Base-by-base conservation (phyloP, 1,140 invertebrate species). In the Drosophila melanogaster region DNA sequence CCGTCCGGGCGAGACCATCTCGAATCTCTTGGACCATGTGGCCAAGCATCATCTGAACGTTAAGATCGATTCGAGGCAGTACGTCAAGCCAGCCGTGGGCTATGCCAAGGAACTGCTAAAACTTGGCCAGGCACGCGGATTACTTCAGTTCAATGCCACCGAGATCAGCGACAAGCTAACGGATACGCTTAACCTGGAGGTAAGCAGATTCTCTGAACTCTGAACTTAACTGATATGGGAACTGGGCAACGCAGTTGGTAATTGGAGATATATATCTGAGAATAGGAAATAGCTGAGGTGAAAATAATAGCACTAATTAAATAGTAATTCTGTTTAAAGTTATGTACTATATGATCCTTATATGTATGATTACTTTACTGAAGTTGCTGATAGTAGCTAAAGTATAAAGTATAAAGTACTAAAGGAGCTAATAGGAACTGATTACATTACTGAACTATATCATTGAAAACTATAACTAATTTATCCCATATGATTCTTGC, bases 131-230 rank as follows among this genome's bases (percentile, higher is more conserved):
- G 92, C 94, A 35, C 94, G 95, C 65, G 94, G 95, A 8, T 93
- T 95, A 46, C 92, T 94, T 26, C 86, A 92, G 75, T 92, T 92
- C 58, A 92, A 93, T 94, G 83, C 94, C 35, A 93, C 94, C 84
- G 95, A 95, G 71, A 92, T 97, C 0, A 96, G 95, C n/a, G 94
- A 95, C 81, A 95, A 95, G 89, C 81, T 97, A 22, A 96, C 95
- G 17, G 95, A 97, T 67, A 95, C 95, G 1, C 94, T 97, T 17
- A 97, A 97, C 92, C 92, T 96, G 77, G 96, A 96, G 91, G 92
- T 92, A 77, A 77, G 72, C 54, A 49, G 37, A 49, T 17, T 2
- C 19, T 62, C 26, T 17, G n/a, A 55, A 12, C 14, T 30, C 14
- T 30, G 26, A 30, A 1, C 26, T 30, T 1, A 30, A 8, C 26